Base-by-base conservation (phyloP, 2,113 vertebrate genomes). In the Puntigrus tetrazona region DNA sequence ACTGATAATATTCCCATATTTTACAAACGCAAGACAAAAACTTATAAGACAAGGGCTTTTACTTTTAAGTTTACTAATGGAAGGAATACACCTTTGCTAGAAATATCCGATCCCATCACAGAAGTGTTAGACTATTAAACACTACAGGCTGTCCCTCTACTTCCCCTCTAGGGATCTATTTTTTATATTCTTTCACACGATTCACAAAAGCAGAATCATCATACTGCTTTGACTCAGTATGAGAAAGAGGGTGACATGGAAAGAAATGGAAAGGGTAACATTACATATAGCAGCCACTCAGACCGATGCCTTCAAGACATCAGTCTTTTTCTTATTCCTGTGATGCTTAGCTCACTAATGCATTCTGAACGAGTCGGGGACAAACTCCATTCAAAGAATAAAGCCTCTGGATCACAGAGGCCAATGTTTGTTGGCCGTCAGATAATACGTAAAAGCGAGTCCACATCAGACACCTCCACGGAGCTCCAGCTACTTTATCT, bases 391-490 rank as follows among this genome's bases (percentile, higher is more conserved):
- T 78, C 6, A 34, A 34, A 50, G 31, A 82, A 86, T 38, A 78
- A 73, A 73, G 61, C 57, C 27, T 79, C 29, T 29, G 59, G 29
- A 72, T 34, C 11, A 11, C 9, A 3, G 65, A 38, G 75, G 61
- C 13, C 18, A 79, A 20, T 50, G 75, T 65, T 41, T 81, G 25
- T 69, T 52, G 52, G 29, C 36, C 11, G 69, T 83, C 74, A 83
- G 34, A 73, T 36, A 75, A 82, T 29, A 14, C 34, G 27, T 45
- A 63, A 78, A 83, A 57, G 76, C 45, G 9, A 11, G 13, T 81
- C 59, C 69, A 45, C 13, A 47, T 63, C 65, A 82, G 55, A 82
- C 25, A 41, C 55, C 4, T 83, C 34, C 50, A 86, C 84, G 76
- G 79, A 3, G 69, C 65, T 75, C 41, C 20, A 74, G 41, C 18